A percentile compares a stretch with the other conserved stretches of the same genome.
These are phyloP conservation scores for Tapera naevia DNA, from an alignment of 2,797 vertebrate species.

Conservation along the genomic window DNA sequence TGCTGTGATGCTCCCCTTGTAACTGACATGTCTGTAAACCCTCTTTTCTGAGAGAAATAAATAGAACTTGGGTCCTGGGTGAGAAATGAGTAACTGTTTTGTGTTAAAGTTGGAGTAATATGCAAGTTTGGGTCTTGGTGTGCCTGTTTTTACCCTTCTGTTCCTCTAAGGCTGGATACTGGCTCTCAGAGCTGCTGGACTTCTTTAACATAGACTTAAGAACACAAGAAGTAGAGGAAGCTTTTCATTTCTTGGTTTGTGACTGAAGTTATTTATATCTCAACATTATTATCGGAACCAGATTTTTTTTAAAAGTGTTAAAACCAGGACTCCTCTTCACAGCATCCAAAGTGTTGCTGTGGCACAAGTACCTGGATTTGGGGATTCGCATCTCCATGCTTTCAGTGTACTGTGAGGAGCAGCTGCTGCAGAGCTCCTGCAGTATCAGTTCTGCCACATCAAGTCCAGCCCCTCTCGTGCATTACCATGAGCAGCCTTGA, in stretches of 20 bases:
- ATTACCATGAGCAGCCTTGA: background rate
- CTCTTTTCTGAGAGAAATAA: background rate
- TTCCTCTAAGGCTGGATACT: fast-evolving
- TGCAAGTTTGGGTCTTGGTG: background rate
- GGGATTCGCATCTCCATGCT: background rate
- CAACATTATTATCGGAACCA: background rate
- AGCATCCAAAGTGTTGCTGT: background rate
- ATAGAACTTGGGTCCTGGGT: background rate
- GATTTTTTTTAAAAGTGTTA: background rate
- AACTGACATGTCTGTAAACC: conserved; percentile 9
- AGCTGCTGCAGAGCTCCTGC: background rate
- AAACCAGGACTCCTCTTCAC: background rate
- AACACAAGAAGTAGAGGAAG: background rate
- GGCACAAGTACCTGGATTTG: background rate
- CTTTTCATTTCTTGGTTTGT: background rate
- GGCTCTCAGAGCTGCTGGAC: background rate
- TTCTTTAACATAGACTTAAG: background rate
- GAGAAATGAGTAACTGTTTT: background rate
- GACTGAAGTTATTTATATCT: background rate
- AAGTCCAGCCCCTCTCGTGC: background rate
- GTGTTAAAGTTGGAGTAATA: background rate
- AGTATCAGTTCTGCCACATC: background rate
- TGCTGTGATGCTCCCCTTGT: conserved; percentile 13
- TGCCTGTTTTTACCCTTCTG: background rate
- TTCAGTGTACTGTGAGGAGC: background rate